Evolutionary conservation across 1,140 invertebrate species (phyloP), one percentile per base, ranked within the genome.

Genomic region (Helicoverpa zea): DNA sequence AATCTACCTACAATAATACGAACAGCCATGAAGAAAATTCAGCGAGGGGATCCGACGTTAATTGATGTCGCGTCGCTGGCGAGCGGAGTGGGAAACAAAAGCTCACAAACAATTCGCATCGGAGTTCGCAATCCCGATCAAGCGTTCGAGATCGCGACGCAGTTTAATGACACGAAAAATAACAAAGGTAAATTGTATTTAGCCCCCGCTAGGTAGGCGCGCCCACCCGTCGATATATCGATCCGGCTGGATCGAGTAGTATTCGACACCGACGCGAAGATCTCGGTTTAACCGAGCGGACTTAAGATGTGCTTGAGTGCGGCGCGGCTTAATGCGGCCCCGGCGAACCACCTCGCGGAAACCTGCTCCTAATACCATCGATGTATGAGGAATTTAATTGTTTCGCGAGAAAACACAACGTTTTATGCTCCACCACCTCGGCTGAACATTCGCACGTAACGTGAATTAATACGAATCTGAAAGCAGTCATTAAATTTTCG

Each of bases 121-220:
- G 91, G 88, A 92, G 92, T 93, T 94, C 92, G 93, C 91, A 94
- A 92, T 91, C 87, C 92, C 91, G 94, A 94, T 95, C 92, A 83
- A 94, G 92, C 91, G 91, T 94, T 94, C 89, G 90, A 89, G 93
- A 94, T 94, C 92, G 90, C 92, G 89, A 94, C 94, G 93, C 92
- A 94, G 93, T 94, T 95, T 93, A 95, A 95, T 95, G 94, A 95
- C 91, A 94, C 93, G 94, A 95, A 94, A 95, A 95, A 95, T 95
- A 95, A 95, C 94, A 95, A 94, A 94, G 92, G 94, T 95, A 95
- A 94, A 95, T 95, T 95, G 92, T 95, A 95, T 95, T 94, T 94
- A 95, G 91, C 93, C 88, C 91, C 81, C 88, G 88, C 87, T 91
- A 92, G 90, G 92, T 92, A 91, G 89, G 89, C 89, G 86, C 88